Percentiles rank a stretch among this genome's conserved stretches.
phyloP scores from a whole-genome alignment of 2,888 invertebrate genomes.

The Meandrusa payeni region DNA sequence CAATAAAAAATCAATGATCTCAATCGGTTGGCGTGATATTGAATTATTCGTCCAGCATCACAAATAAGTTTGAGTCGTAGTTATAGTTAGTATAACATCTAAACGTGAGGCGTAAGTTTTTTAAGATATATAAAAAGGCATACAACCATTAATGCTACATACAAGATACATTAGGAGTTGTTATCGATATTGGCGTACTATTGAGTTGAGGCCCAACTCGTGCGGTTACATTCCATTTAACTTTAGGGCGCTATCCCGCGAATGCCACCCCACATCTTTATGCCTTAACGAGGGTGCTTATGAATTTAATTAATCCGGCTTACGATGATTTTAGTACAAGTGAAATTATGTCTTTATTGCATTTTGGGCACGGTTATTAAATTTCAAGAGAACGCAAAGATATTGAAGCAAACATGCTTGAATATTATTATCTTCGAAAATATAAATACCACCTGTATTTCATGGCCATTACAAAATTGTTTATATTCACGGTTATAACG shows the following conservation, averaged over 20 bases:
- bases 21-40: no score
- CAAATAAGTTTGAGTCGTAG: no score
- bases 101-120: no score
- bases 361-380: conserved; percentile 21
- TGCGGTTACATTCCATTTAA: conserved; percentile 59
- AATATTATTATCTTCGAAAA: no score
- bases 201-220: conserved; percentile 25
- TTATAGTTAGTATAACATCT: no score
- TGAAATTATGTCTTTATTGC: conserved; percentile 35
- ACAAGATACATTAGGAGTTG: neutral
- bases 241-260: conserved; percentile 42
- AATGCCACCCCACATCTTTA: conserved; percentile 44
- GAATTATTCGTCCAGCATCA: no score
- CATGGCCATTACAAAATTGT: no score
- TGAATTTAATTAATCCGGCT: conserved; percentile 56
- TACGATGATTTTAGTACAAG: conserved; percentile 42
- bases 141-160: no score
- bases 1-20: no score
- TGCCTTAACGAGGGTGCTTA: conserved; percentile 50
- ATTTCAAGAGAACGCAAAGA: conserved; percentile 3
- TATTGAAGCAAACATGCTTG: neutral
- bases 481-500: no score
- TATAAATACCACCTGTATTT: no score
- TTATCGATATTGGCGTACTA: conserved; percentile 24
- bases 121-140: no score